Base-by-base conservation (phyloP, 2,888 invertebrate genomes). In the Drosophila recens region DNA sequence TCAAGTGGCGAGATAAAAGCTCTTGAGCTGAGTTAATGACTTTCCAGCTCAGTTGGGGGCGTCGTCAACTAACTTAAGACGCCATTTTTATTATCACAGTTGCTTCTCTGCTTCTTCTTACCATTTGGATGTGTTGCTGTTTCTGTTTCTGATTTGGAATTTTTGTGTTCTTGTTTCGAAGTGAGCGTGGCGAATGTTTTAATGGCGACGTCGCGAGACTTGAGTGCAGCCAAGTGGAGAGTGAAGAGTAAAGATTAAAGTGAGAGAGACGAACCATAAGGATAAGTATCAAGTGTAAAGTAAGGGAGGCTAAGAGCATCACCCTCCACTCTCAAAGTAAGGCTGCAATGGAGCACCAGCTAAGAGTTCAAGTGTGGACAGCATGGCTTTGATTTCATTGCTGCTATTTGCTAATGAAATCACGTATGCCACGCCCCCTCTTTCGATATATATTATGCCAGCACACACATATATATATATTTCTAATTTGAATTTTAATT, bases 161-260 rank as follows among this genome's bases (percentile, higher is more conserved):
- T 67, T 67, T 54, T 58, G 69, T 82, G 79, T 78, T 68, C 88
- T 82, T 83, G 76, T 72, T 81, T 56, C 63, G 71, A 86, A 87
- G 87, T 72, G 82, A 73, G 76, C 76, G 79, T 87, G 76, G 79
- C 82, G 75, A 82, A 87, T 84, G 75, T 77, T 86, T 90, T 90
- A 89, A 89, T 87, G 87, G 90, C 82, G 72, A 67, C 85, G 75
- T 72, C 80, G 88, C 88, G 77, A 72, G 85, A 86, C 90, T 90
- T 79, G 79, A 90, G 82, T 90, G 91, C 89, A 89, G 83, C 72
- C 85, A 77, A 77, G 77, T 77, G 79, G 33, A 72, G 73, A 51
- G 20, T n/a, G 52, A 23, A 49, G 64, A 79, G 63, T 79, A 33
- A 30, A 71, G 72, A 52, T 49, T 49, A 53, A 30, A 30, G 23